Evolutionary conservation across 2,888 invertebrate species (phyloP).

Genomic region (Loripinus fragilis): DNA sequence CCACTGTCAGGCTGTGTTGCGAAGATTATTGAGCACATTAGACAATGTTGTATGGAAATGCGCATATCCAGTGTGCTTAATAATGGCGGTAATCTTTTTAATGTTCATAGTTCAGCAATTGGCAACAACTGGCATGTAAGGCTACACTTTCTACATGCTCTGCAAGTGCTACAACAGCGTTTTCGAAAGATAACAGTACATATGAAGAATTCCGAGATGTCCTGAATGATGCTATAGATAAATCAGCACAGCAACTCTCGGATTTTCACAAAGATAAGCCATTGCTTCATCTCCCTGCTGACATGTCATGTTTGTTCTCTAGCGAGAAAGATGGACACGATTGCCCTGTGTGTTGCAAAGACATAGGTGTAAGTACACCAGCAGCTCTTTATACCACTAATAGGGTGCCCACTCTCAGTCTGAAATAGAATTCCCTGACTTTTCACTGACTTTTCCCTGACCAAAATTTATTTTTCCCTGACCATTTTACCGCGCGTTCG

Average conservation of each 20-base stretch:
- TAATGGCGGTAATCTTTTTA: background rate
- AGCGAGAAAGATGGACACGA: no score
- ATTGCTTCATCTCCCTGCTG: no score
- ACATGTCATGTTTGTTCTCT: no score
- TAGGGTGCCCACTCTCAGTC: no score
- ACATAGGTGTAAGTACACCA: no score
- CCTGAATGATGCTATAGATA: background rate
- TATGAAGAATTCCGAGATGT: background rate
- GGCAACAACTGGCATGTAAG: background rate
- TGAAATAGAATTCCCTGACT: no score
- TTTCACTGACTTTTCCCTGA: no score
- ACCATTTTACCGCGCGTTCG: no score
- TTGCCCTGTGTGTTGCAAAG: no score
- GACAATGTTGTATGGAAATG: background rate
- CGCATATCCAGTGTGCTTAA: background rate
- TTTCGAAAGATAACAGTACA: background rate
- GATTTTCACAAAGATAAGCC: background rate
- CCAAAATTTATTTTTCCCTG: no score
- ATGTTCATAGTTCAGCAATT: background rate
- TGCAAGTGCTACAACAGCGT: background rate
- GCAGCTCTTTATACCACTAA: no score
- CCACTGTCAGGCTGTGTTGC: background rate
- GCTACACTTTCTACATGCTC: background rate
- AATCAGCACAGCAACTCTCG: background rate
- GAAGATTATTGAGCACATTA: background rate